Evolutionary conservation across 1,140 invertebrate species (phyloP).

Genomic region (Drosophila ogumai): DNA sequence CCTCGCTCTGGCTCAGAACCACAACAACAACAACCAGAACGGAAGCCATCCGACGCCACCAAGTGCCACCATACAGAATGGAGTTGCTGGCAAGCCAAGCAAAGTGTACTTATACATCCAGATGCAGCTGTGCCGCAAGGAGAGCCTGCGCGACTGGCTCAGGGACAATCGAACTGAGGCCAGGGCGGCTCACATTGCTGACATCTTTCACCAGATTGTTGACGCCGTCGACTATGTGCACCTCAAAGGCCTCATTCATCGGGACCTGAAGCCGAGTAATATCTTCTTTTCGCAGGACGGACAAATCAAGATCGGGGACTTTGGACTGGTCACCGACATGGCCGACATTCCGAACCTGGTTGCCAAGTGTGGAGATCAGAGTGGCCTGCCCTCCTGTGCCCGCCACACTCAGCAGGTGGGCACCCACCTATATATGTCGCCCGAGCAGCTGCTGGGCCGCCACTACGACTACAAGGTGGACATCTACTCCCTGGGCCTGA

Average conservation of each 20-base stretch:
- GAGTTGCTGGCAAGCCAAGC: constrained; percentile 46
- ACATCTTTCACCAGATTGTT: constrained; percentile 96
- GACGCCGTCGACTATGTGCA: constrained; percentile 98
- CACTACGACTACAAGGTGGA: constrained; percentile 97
- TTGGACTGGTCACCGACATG: constrained; percentile 96
- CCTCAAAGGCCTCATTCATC: constrained; percentile 94
- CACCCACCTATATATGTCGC: constrained; percentile 98
- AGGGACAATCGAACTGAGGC: constrained; percentile 85
- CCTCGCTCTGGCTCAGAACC: constrained; percentile 52
- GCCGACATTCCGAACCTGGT: constrained; percentile 87
- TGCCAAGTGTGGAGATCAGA: constrained; percentile 71
- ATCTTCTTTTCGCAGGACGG: constrained; percentile 97
- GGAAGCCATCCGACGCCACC: constrained; percentile 29
- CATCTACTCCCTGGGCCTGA: constrained; percentile 97
- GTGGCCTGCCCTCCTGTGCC: constrained; percentile 59
- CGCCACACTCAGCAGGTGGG: constrained; percentile 88
- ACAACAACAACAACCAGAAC: constrained; percentile 44
- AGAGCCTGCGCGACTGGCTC: constrained; percentile 97
- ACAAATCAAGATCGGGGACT: constrained; percentile 97
- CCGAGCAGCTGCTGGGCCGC: constrained; percentile 93
- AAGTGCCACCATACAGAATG: constrained; percentile 50
- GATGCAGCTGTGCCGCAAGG: constrained; percentile 97
- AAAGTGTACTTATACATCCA: constrained; percentile 96
- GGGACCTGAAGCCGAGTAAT: constrained; percentile 98
- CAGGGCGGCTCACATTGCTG: constrained; percentile 86